Percentiles rank a stretch among this genome's conserved stretches.
Conservation (phyloP, 2,888 invertebrate species). For the Euzophera pinguis region DNA sequence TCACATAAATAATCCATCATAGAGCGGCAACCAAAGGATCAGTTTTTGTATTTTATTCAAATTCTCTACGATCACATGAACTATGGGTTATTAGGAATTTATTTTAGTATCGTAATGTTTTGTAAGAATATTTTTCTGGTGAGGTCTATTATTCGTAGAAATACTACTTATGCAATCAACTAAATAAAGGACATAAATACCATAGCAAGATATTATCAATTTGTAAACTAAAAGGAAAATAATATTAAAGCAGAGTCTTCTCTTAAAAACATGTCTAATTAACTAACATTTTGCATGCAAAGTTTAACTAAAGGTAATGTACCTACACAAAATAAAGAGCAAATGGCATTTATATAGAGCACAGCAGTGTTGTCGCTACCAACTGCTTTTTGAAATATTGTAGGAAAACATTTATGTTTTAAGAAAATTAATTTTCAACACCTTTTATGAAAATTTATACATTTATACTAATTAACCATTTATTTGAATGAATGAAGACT, state of each 20-base stretch:
- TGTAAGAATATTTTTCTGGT: too few relatives aligned
- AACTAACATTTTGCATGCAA: slow-evolving; percentile 7
- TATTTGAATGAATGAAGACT: too few relatives aligned
- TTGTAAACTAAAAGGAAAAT: not conserved
- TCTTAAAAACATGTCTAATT: slow-evolving; percentile 5
- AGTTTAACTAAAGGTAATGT: not conserved
- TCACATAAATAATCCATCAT: too few relatives aligned
- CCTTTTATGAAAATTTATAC: not conserved
- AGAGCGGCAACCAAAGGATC: too few relatives aligned
- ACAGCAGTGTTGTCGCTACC: slow-evolving; percentile 51
- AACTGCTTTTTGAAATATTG: slow-evolving; percentile 62
- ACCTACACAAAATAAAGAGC: slow-evolving; percentile 8
- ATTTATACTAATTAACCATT: not conserved
- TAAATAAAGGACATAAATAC: not conserved
- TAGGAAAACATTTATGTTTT: slow-evolving; percentile 14
- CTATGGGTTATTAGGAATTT: too few relatives aligned
- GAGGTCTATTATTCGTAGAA: too few relatives aligned
- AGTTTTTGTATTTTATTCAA: too few relatives aligned
- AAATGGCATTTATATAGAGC: slow-evolving; percentile 32
- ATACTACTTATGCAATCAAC: too few relatives aligned
- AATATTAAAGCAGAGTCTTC: not conserved
- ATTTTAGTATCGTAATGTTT: too few relatives aligned
- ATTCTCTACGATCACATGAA: too few relatives aligned
- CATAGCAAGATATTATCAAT: not conserved
- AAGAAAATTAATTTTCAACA: not conserved